Evolutionary conservation across 2,888 invertebrate genomes (phyloP), one percentile per base, ranked within the genome.

Genomic region (Palloptera scutellata): DNA sequence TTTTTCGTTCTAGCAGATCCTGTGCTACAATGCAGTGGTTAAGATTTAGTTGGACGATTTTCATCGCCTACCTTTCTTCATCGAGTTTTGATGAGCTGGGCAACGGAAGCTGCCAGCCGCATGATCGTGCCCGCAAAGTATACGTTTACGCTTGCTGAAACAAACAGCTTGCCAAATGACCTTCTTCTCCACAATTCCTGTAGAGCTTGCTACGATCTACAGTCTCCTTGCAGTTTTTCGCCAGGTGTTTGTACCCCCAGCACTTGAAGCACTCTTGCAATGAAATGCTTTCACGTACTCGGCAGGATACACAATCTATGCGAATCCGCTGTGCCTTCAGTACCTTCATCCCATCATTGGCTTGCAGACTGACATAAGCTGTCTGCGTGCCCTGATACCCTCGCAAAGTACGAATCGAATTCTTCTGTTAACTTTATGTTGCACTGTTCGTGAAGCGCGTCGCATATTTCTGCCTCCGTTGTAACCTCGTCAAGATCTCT

Each of bases 171-270:
- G 17, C 53, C 4, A 11, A 13, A 30, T 57, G 57, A 10, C 57
- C 57, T 41, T 57, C 57, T 41, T 57, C 30, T 12, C 40, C 57
- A 13, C 57, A 57, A 5, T 41, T 57, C 20, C 57, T 57, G 11
- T 30, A 57, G 2, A 57, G 11, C 10, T 57, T 57, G 10, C 30
- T 57, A 13, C 57, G 57, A 11, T 57, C 57, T 13, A 30, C 20
- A 12, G 3, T 11, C 11, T 54, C 30, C 19, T 30, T 30, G 11
- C 57, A 57, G 57, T 30, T 20, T 13, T 57, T 19, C 11, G 40
- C 57, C 2, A 57, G 12, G 30, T 57, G 30, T 4, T 57, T 57
- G 13, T 57, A 57, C 6, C 40, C 57, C 57, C 57, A 57, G 57
- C 53, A 53, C 17, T 53, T 53, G 17, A 4, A 53, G 12, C 9